Evolutionary conservation across 2,797 vertebrate genomes (phyloP).

Genomic region (Hippoglossus hippoglossus): DNA sequence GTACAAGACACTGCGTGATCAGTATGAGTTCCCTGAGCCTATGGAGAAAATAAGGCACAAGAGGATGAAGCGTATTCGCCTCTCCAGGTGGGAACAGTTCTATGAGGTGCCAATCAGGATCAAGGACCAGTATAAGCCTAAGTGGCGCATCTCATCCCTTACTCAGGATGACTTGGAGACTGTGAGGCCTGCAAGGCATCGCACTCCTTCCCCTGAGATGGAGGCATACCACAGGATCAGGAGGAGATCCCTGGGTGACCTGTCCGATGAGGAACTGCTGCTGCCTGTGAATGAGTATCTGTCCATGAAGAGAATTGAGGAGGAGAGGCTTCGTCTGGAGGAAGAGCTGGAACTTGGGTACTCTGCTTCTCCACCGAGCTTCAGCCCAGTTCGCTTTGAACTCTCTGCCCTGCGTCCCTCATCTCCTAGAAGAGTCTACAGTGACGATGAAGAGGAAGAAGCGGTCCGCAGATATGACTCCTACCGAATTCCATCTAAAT

Average conservation of each 20-base stretch:
- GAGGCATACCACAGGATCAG: conserved; percentile 90
- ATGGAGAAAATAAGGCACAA: conserved; percentile 93
- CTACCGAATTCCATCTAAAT: conserved; percentile 93
- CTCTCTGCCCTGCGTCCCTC: conserved; percentile 91
- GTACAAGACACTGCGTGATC: conserved; percentile 97
- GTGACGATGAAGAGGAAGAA: conserved; percentile 85
- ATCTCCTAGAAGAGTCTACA: conserved; percentile 83
- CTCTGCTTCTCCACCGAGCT: conserved; percentile 94
- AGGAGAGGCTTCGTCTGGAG: conserved; percentile 94
- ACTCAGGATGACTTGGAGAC: conserved; percentile 97
- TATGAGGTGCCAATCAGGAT: conserved; percentile 97
- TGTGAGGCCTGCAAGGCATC: conserved; percentile 94
- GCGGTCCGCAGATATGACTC: conserved; percentile 87
- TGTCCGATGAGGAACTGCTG: conserved; percentile 96
- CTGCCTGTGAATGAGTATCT: conserved; percentile 95
- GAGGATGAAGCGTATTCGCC: conserved; percentile 95
- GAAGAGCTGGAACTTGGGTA: conserved; percentile 95
- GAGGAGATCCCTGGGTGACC: conserved; percentile 93
- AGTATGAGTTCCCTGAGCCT: conserved; percentile 97
- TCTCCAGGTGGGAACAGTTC: conserved; percentile 98
- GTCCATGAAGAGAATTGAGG: conserved; percentile 96
- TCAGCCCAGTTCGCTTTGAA: conserved; percentile 95
- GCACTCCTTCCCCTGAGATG: conserved; percentile 90
- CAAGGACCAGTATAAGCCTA: conserved; percentile 96
- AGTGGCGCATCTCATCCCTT: conserved; percentile 91